Evolutionary conservation across 2,797 vertebrate species (phyloP), one percentile per base, ranked within the genome.

Genomic region (Acanthurus leucopareius): DNA sequence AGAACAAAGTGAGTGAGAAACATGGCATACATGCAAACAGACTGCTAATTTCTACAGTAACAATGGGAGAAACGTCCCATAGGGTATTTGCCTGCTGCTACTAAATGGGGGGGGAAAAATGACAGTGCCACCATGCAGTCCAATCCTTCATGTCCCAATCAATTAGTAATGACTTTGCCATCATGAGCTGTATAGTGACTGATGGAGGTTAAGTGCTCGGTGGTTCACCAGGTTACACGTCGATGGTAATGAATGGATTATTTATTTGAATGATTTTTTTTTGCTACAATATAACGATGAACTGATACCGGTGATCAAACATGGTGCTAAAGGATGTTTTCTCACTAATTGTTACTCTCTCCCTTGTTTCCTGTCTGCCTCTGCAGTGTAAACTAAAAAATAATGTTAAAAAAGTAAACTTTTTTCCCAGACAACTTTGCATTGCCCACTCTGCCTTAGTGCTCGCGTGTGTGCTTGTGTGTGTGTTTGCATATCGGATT

Each of bases 101-200:
- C 53, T 54, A 61, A 48, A 25, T 2, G 25, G 35, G 70, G 40
- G 59, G 35, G 45, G 35, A 16, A 22, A 85, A 61, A 76, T 61
- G 60, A 71, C 69, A 70, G 42, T 35, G 40, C 40, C 68, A 75
- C 75, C 72, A 77, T 67, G 70, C 20, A 38, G 16, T 49, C 44
- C 75, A 73, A 68, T 84, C 69, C 8, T 56, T 85, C 75, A 85
- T 63, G 72, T 83, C 72, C 48, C n/a, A 66, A 88, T 89, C 80
- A 89, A 89, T 88, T 84, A 84, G 65, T 80, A 74, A 85, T 83
- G 76, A 42, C 64, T 77, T 45, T 66, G 52, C 17, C 14, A 78
- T 82, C 67, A 69, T 73, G 67, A 71, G 71, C 32, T 0, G 3
- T 40, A 69, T n/a, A 32, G 32, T 77, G 85, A 75, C 69, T 69